Evolutionary conservation across 2,888 invertebrate genomes (phyloP), one percentile per base, ranked within the genome.

Genomic region (Drosophila incognita): DNA sequence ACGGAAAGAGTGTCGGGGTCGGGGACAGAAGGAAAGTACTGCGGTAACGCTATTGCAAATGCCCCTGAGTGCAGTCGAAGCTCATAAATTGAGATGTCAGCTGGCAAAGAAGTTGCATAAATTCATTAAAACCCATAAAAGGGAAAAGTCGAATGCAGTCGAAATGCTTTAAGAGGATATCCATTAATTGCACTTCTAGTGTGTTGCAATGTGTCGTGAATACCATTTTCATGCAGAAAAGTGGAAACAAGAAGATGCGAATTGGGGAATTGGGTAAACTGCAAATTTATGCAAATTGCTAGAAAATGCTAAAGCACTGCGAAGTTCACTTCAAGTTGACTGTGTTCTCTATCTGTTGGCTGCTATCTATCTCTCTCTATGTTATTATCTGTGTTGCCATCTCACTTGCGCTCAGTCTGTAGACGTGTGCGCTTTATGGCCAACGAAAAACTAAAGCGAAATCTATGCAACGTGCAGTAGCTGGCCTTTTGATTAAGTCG

Each of bases 41-140:
- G 54, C 53, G 56, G 24, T 63, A 76, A 29, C 60, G 67, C 40
- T 57, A 56, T 68, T 74, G 71, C 67, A 74, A 81, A 65, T 76
- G 79, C 60, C 74, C 81, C 71, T 69, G 59, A 82, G 65, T 70
- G 69, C 65, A 59, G 48, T 63, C 66, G 33, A 60, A 74, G 76
- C 67, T 79, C 87, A 87, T 82, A 87, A 85, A 87, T 85, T 85
- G 79, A 82, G 70, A 72, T 85, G 85, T 85, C 85, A 84, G 74
- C 79, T 85, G 76, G 85, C 75, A 81, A 81, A 85, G 74, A 74
- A 79, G 76, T 81, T 82, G 85, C 81, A 76, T 77, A 73, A 87
- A 87, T 82, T 82, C 72, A 84, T 85, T 82, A 82, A 87, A 77
- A 77, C 53, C 54, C 79, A 53, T 35, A 38, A n/a, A 29, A 56